Base-by-base conservation (phyloP, 92 coral and sea anemone genomes). In the Porites rus region DNA sequence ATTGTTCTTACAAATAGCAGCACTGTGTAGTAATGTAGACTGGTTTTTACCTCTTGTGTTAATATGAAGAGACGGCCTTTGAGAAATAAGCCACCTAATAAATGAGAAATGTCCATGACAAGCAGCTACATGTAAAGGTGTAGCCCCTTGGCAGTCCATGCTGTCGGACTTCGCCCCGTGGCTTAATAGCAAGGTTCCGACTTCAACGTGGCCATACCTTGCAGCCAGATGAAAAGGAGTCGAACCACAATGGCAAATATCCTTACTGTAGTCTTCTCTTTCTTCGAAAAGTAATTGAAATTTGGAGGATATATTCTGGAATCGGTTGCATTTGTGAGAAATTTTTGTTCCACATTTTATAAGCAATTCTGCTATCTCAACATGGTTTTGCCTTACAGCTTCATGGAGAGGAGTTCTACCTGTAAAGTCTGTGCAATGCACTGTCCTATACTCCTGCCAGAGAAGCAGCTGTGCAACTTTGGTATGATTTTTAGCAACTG, bases 371-470 rank as follows among this genome's bases (percentile, higher is more conserved):
- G 78, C 84, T 17, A 81, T 76, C 51, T 69, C 61, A 28, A 70
- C 60, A 65, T 84, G 67, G 82, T 90, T 93, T 13, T 76, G 86
- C 1, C 86, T 70, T 0, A 90, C 91, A 10, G 98, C 95, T 64
- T 88, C 93, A 69, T 92, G 94, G 10, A 95, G 83, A 0, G 98
- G 93, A 0, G 87, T 88, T 78, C 88, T 84, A 24, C 96, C 98
- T 1, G 93, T 83, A 60, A 71, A 87, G 80, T 95, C 92, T 18
- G 51, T 75, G 78, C 98, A 95, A 1, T 81, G 77, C 7, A 87
- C 17, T 0, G 93, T 67, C 0, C 59, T 67, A 18, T 84, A 70
- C 0, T 77, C 81, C 50, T 10, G 74, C 0, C 65, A 72, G 7
- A 95, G 74, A 1, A 95, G 75, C 21, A 82, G 63, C 19, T 84